Base-by-base conservation (phyloP, 2,797 vertebrate species). In the Anguilla marmorata region DNA sequence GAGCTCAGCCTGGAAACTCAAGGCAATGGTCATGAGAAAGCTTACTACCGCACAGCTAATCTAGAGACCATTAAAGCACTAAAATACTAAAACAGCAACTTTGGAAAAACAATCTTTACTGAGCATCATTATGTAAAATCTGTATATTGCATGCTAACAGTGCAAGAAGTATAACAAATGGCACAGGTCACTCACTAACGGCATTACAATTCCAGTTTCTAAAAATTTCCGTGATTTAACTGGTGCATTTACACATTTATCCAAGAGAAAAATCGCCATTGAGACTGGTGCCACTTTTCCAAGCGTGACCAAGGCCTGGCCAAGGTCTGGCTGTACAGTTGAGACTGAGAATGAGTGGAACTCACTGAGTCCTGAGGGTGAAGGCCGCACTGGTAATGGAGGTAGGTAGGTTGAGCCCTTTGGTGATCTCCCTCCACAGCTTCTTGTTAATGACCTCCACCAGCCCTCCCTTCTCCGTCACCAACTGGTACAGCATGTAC, bases 381-480 rank as follows among this genome's bases (percentile, higher is more conserved):
- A 99, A 99, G 95, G 98, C 98, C 0, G 98, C 98, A 9, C 98
- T 99, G 95, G 98, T 99, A 95, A 99, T 99, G 93, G 98, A 99
- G 72, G 98, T 99, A 93, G 98, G 98, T 93, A 99, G 95, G 95
- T 96, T 99, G 89, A 99, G 96, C 84, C 98, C 98, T 91, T 99
- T 99, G 92, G 98, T 99, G 96, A 99, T 98, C 93, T 99, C 98
- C 2, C 98, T 94, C 98, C 98, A 99, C 84, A 99, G 95, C 90
- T 99, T 99, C 95, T 99, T 99, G 95, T 99, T 99, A 95, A 99
- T 99, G 88, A 99, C 98, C 92, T 99, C 98, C 90, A 99, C 98
- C 89, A 99, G 95, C 85, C 98, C 98, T 0, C 98, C 98, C 92
- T 99, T 99, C 94, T 99, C 98, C 0, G 98, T 99, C 94, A 99